Conservation (phyloP, 1,140 invertebrate species). For the Spodoptera litura region DNA sequence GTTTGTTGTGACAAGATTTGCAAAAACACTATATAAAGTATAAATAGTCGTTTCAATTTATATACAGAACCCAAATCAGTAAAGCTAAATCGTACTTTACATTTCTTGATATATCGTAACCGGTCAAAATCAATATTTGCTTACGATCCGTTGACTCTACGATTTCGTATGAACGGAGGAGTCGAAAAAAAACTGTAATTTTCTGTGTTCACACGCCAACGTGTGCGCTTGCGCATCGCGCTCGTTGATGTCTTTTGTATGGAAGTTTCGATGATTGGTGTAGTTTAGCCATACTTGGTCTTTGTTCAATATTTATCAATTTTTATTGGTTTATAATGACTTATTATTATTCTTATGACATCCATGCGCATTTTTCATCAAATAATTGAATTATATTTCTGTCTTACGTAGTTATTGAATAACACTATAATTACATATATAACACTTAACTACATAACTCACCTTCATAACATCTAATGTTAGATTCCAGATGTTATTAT, state of each 20-base stretch:
- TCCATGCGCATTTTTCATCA: too few relatives aligned
- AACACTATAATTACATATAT: not conserved
- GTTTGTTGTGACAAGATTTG: too few relatives aligned
- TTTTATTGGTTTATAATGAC: not conserved
- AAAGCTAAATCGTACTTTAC: not conserved
- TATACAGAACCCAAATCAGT: conserved; percentile 8
- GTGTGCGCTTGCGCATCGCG: conserved; percentile 41
- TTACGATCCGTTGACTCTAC: conserved; percentile 61
- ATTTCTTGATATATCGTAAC: conserved; percentile 16
- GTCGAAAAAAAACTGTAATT: conserved; percentile 48
- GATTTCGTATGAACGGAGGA: conserved; percentile 43
- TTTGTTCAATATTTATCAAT: not conserved
- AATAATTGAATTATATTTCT: too few relatives aligned
- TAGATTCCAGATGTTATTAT: conserved; percentile 5
- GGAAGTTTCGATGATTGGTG: not conserved
- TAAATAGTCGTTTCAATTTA: too few relatives aligned
- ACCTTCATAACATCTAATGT: not conserved
- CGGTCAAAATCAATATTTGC: conserved; percentile 59
- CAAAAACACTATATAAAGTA: too few relatives aligned
- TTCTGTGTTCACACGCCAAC: conserved; percentile 24
- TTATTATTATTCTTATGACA: too few relatives aligned
- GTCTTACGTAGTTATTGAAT: conserved; percentile 9
- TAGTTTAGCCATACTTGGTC: not conserved
- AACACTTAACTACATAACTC: not conserved
- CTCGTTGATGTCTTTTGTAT: conserved; percentile 52